phyloP scores from a whole-genome alignment of 2,113 vertebrate genomes.

The Anoplopoma fimbria region DNA sequence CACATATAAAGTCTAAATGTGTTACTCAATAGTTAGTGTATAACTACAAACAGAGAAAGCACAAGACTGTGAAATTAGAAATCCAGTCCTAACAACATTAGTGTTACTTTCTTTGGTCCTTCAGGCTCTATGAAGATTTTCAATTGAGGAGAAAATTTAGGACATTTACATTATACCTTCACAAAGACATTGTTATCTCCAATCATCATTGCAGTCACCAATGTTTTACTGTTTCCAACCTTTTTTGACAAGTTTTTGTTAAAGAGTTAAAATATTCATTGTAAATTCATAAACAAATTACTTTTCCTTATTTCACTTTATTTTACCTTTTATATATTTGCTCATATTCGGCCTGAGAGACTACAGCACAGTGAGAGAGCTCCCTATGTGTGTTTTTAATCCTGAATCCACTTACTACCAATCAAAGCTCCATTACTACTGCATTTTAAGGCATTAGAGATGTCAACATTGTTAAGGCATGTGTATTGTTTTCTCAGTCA shows the following conservation, averaged over 20 bases:
- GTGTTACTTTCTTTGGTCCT: neutral
- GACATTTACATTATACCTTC: neutral
- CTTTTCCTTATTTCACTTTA: neutral
- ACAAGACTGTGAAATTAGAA: conserved; percentile 13
- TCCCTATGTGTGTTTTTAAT: conserved; percentile 65
- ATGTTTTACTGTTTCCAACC: neutral
- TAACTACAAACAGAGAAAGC: conserved; percentile 60
- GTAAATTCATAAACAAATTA: neutral
- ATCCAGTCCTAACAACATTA: neutral
- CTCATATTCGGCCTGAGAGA: conserved; percentile 21
- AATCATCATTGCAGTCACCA: neutral
- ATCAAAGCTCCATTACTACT: conserved; percentile 81
- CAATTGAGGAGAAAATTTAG: neutral
- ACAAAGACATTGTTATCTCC: neutral
- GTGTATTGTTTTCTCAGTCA: conserved; percentile 87
- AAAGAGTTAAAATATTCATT: neutral
- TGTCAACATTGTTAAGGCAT: conserved; percentile 86
- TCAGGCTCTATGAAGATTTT: neutral
- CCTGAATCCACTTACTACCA: conserved; percentile 74
- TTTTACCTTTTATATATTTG: neutral
- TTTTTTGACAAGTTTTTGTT: neutral
- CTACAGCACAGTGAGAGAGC: conserved; percentile 40
- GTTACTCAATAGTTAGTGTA: conserved; percentile 70
- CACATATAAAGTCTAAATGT: conserved; percentile 77
- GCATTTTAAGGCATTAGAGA: conserved; percentile 84